Evolutionary conservation across 2,113 vertebrate species (phyloP).

Genomic region (Vidua macroura): DNA sequence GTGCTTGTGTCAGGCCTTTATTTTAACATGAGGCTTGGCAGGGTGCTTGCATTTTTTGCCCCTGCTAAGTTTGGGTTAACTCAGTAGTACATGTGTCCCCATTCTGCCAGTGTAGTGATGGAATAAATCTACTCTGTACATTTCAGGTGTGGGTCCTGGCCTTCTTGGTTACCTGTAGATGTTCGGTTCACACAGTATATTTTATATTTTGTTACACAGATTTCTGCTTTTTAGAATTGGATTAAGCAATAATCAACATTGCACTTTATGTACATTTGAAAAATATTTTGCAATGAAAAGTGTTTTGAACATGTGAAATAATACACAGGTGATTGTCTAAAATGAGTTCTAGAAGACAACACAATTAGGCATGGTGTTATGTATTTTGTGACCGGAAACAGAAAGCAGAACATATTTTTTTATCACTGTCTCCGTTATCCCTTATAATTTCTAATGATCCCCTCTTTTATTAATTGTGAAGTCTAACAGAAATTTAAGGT

Average conservation of each 20-base stretch:
- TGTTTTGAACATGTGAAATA: not conserved
- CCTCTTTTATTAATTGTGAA: not conserved
- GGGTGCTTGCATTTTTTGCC: not conserved
- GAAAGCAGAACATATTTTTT: not conserved
- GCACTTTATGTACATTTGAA: not conserved
- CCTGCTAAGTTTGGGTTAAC: not conserved
- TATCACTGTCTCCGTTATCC: not conserved
- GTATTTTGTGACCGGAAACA: not conserved
- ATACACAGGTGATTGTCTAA: not conserved
- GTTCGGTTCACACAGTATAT: not conserved
- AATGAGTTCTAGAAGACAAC: not conserved
- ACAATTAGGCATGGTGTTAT: rapidly evolving
- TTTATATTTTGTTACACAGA: not conserved
- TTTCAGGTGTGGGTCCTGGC: not conserved
- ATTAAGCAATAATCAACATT: not conserved
- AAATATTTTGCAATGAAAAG: not conserved
- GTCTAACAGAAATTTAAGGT: not conserved
- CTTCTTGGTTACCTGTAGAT: not conserved
- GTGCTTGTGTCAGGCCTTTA: rapidly evolving
- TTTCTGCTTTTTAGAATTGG: not conserved
- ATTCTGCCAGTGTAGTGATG: not conserved
- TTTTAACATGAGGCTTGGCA: not conserved
- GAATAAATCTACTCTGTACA: not conserved
- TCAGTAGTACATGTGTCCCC: too few relatives aligned
- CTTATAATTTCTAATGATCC: not conserved